These are phyloP conservation scores for Cydia amplana DNA, from an alignment of 1,140 invertebrate genomes.

Conservation along the genomic window DNA sequence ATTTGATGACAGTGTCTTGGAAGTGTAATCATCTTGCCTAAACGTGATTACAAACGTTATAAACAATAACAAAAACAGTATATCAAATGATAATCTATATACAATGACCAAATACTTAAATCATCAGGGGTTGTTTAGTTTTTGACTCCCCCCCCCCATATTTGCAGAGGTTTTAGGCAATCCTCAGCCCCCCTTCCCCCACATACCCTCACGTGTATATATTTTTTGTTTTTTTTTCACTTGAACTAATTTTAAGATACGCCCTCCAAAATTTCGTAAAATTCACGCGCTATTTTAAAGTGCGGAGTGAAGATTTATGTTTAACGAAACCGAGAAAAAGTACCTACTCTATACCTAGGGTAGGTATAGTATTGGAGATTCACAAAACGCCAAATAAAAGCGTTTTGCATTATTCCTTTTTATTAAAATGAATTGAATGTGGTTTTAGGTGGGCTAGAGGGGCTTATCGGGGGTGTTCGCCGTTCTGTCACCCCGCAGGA, in stretches of 20 bases:
- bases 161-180: no score
- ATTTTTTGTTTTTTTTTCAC: no score
- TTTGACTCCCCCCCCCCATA: no score
- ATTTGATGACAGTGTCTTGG: neutral
- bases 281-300: no score
- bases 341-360: no score
- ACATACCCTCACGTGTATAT: no score
- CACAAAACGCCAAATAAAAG: neutral
- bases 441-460: neutral
- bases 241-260: no score
- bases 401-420: slow-evolving; percentile 5
- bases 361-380: neutral
- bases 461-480: neutral
- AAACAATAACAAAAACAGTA: neutral
- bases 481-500: slow-evolving; percentile 15
- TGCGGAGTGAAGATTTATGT: no score
- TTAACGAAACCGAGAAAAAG: no score
- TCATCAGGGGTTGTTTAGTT: no score
- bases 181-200: no score
- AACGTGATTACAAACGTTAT: neutral
- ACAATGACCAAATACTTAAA: neutral
- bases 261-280: no score
- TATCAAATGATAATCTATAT: neutral
- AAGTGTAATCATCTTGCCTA: neutral
- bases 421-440: slow-evolving; percentile 25